Evolutionary conservation across 2,113 vertebrate species (phyloP).

Genomic region (Laticauda laticaudata): DNA sequence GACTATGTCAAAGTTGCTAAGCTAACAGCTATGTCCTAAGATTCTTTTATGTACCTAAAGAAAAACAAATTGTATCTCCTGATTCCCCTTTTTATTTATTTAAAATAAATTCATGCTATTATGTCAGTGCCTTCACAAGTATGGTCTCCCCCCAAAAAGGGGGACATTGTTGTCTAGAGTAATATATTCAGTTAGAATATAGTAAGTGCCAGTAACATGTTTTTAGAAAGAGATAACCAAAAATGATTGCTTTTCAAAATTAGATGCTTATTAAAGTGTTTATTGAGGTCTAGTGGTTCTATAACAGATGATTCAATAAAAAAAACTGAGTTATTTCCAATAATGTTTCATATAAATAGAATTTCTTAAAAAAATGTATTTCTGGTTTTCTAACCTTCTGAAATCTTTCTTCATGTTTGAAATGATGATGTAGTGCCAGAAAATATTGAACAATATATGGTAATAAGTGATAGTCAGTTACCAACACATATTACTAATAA

Average conservation of each 20-base stretch:
- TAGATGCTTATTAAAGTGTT: slow-evolving; percentile 70
- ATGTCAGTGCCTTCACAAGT: slow-evolving; percentile 47
- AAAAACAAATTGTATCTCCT: slow-evolving; percentile 35
- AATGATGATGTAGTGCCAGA: slow-evolving; percentile 27
- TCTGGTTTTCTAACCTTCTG: slow-evolving; percentile 50
- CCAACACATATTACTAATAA: not conserved
- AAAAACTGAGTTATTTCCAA: slow-evolving; percentile 65
- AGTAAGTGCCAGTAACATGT: slow-evolving; percentile 46
- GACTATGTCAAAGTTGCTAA: slow-evolving; percentile 78
- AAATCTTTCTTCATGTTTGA: slow-evolving; percentile 54
- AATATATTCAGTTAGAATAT: slow-evolving; percentile 56
- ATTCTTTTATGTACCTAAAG: slow-evolving; percentile 52
- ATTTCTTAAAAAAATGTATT: slow-evolving; percentile 47
- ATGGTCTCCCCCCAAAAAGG: slow-evolving; percentile 13
- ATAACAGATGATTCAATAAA: slow-evolving; percentile 71
- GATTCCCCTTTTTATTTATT: slow-evolving; percentile 42
- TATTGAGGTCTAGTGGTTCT: slow-evolving; percentile 64
- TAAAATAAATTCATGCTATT: slow-evolving; percentile 41
- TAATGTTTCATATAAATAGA: slow-evolving; percentile 60
- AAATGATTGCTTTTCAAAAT: slow-evolving; percentile 63
- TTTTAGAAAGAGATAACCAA: slow-evolving; percentile 60
- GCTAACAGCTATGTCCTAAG: slow-evolving; percentile 77
- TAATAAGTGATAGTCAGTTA: slow-evolving; percentile 20
- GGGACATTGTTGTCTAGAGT: slow-evolving; percentile 51
- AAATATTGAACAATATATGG: not conserved